These are phyloP conservation scores for Cossypha polioptera DNA, from an alignment of 2,797 vertebrate species.

Conservation along the genomic window DNA sequence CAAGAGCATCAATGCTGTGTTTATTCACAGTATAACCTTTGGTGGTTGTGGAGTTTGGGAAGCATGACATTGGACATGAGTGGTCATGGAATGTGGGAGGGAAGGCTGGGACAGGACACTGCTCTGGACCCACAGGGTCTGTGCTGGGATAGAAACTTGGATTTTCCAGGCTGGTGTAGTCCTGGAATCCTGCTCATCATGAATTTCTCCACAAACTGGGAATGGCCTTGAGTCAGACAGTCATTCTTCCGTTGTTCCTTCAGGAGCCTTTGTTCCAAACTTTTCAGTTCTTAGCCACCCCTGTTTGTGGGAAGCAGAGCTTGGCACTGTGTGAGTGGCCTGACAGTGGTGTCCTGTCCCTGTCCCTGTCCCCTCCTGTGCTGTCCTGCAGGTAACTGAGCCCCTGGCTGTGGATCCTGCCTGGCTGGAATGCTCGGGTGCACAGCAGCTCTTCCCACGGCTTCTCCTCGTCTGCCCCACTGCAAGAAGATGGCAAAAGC, in stretches of 20 bases:
- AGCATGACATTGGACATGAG: accelerated
- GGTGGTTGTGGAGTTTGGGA: neutral
- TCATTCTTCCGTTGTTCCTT: neutral
- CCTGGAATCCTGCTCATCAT: neutral
- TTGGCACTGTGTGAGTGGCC: accelerated
- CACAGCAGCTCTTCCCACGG: constrained; percentile 68
- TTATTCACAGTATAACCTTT: neutral
- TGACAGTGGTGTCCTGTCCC: neutral
- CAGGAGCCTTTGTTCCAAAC: neutral
- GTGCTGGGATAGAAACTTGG: neutral
- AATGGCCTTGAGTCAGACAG: neutral
- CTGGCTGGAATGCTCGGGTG: constrained; percentile 76
- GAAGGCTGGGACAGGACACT: neutral
- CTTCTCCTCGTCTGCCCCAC: constrained; percentile 56
- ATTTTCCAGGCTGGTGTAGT: neutral
- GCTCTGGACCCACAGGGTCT: neutral
- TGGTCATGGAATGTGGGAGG: neutral
- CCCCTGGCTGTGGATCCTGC: constrained; percentile 44
- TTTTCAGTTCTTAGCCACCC: neutral
- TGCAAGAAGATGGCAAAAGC: constrained; percentile 86
- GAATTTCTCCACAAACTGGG: neutral
- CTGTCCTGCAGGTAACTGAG: constrained; percentile 70
- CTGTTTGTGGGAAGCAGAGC: neutral
- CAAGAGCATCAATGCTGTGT: neutral
- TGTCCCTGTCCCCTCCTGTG: neutral